Evolutionary conservation across 2,113 vertebrate species (phyloP).

Genomic region (Ailuropoda melanoleuca): DNA sequence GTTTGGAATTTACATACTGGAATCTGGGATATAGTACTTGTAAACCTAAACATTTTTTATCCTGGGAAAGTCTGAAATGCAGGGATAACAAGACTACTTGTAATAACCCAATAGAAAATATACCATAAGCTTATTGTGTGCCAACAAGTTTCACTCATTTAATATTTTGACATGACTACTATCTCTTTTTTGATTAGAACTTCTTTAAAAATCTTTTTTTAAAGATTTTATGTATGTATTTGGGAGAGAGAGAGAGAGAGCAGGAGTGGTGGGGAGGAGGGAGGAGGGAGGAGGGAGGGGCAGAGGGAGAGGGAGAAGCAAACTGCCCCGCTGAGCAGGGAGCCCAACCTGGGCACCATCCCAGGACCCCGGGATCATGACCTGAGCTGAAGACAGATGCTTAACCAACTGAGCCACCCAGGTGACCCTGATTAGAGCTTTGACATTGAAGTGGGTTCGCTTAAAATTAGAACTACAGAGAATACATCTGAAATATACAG

Average conservation of each 20-base stretch:
- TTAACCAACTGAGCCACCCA: background rate
- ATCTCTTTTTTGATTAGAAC: background rate
- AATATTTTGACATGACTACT: background rate
- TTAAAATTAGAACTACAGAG: background rate
- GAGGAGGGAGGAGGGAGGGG: no score
- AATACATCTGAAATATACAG: constrained; percentile 5
- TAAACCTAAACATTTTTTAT: constrained; percentile 28
- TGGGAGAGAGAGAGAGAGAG: no score
- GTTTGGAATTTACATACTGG: background rate
- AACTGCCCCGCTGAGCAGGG: no score
- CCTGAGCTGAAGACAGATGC: background rate
- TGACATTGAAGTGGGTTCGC: background rate
- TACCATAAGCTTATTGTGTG: background rate
- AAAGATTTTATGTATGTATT: no score
- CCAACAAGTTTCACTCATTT: background rate
- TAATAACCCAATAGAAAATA: background rate
- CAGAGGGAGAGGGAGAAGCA: no score
- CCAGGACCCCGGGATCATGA: no score
- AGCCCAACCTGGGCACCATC: no score
- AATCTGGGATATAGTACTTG: background rate
- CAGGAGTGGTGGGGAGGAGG: no score
- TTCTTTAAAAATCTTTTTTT: background rate
- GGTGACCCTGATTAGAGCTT: background rate
- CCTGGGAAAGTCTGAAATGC: background rate
- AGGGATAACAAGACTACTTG: background rate